phyloP scores from a whole-genome alignment of 2,888 invertebrate species.

The Tetrapedia diversipes region DNA sequence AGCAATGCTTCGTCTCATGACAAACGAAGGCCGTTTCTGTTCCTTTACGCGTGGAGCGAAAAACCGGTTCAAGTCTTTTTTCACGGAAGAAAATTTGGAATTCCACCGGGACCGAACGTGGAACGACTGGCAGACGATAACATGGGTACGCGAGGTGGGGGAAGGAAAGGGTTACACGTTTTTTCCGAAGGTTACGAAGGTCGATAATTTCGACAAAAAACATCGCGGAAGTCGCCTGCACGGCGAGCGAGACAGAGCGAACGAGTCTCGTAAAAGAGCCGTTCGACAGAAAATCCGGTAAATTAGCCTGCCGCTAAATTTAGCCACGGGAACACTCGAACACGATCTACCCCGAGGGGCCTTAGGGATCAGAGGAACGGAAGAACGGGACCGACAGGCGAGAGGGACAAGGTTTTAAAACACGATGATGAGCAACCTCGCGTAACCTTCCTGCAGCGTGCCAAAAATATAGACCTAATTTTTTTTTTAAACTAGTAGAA shows the following conservation, averaged over 20 bases:
- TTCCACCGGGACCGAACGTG: not conserved
- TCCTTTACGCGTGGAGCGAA: constrained; percentile 37
- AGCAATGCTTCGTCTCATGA: constrained; percentile 27
- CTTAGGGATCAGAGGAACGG: constrained; percentile 20
- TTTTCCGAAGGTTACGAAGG: not conserved
- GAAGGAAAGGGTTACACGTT: not conserved
- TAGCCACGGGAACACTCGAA: constrained; percentile 51
- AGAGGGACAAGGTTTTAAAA: constrained; percentile 17
- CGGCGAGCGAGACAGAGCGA: constrained; percentile 9
- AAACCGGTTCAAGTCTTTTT: constrained; percentile 46
- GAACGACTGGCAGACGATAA: not conserved
- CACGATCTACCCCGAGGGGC: constrained; percentile 29
- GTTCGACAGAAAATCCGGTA: constrained; percentile 53
- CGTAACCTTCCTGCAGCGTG: too few species aligned
- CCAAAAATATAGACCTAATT: too few species aligned
- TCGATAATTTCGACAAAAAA: constrained; percentile 20
- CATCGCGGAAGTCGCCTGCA: constrained; percentile 43
- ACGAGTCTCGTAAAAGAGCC: constrained; percentile 51
- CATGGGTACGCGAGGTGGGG: not conserved
- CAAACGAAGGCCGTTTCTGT: constrained; percentile 35
- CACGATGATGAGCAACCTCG: too few species aligned
- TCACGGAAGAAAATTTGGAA: constrained; percentile 29
- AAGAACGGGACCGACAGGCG: not conserved
- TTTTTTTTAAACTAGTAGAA: too few species aligned
- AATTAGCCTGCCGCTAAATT: constrained; percentile 61